A percentile compares a stretch with the other conserved stretches of the same genome.
Conservation (phyloP, 2,888 invertebrate genomes). For the Malacosoma neustria region DNA sequence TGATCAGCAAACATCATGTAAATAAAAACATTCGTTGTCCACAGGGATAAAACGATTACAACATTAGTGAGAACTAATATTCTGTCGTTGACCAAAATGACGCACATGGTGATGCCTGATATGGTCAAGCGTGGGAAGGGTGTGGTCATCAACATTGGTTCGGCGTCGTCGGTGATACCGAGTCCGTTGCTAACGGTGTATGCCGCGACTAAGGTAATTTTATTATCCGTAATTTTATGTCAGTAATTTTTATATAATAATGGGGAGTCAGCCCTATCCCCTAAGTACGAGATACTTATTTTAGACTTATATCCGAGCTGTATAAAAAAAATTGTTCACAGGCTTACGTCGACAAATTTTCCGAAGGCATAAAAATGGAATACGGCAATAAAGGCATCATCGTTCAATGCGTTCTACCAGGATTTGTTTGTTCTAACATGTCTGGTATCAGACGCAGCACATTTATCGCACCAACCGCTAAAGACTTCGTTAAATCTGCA, state of each 20-base stretch:
- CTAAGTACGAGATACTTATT: no score
- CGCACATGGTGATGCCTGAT: constrained; percentile 86
- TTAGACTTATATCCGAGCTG: no score
- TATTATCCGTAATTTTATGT: no score
- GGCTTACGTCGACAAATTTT: constrained; percentile 88
- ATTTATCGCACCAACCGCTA: constrained; percentile 84
- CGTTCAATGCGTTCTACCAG: constrained; percentile 89
- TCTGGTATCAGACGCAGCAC: constrained; percentile 84
- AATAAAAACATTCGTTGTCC: background rate
- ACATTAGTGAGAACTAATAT: constrained; percentile 87
- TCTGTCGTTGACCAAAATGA: constrained; percentile 87
- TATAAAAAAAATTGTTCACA: constrained; percentile 43
- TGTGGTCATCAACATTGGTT: constrained; percentile 92
- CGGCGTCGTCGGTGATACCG: constrained; percentile 86
- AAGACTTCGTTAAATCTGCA: constrained; percentile 81
- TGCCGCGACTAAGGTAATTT: constrained; percentile 90
- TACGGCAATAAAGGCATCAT: constrained; percentile 82
- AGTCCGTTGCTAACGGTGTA: constrained; percentile 90
- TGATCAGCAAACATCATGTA: no score
- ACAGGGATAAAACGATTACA: constrained; percentile 74
- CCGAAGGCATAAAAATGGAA: constrained; percentile 84
- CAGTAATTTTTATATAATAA: no score
- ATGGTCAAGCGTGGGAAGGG: constrained; percentile 89
- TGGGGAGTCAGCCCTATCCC: no score
- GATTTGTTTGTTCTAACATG: constrained; percentile 94